Evolutionary conservation across 2,888 invertebrate genomes (phyloP).

Genomic region (Agriopis marginaria): DNA sequence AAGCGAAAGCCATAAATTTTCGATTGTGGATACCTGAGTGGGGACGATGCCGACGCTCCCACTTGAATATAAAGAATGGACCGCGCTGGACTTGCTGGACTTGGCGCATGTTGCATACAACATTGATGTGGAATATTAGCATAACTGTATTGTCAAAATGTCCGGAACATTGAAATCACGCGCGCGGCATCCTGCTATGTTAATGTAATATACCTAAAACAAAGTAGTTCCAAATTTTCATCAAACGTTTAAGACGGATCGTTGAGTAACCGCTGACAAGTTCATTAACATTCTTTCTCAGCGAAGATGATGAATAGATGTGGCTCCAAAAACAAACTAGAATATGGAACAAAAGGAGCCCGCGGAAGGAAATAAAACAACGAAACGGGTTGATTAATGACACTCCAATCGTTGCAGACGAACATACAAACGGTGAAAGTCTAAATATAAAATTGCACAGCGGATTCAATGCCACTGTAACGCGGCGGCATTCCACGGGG

Average conservation of each 20-base stretch:
- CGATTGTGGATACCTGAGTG: constrained; percentile 49
- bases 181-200: too few relatives aligned
- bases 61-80: constrained; percentile 50
- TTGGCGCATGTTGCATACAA: constrained; percentile 44
- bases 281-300: constrained; percentile 19
- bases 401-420: constrained; percentile 39
- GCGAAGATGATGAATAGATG: constrained; percentile 28
- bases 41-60: constrained; percentile 37
- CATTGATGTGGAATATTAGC: constrained; percentile 29
- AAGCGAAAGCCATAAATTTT: constrained; percentile 59
- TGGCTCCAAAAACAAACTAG: constrained; percentile 24
- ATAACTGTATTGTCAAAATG: constrained; percentile 17
- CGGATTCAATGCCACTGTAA: constrained; percentile 66
- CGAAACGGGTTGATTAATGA: constrained; percentile 41
- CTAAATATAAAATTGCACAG: constrained; percentile 49
- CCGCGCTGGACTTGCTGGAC: constrained; percentile 44
- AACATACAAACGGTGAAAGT: constrained; percentile 52
- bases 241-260: constrained; percentile 4
- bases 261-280: constrained; percentile 15
- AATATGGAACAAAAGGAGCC: constrained; percentile 23
- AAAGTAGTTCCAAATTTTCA: not conserved
- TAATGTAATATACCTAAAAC: not conserved
- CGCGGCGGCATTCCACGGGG: constrained; percentile 55
- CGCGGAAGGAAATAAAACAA: constrained; percentile 33
- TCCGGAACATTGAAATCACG: not conserved